Base-by-base conservation (phyloP, 92 coral and sea anemone species). In the Bergia sp. region DNA sequence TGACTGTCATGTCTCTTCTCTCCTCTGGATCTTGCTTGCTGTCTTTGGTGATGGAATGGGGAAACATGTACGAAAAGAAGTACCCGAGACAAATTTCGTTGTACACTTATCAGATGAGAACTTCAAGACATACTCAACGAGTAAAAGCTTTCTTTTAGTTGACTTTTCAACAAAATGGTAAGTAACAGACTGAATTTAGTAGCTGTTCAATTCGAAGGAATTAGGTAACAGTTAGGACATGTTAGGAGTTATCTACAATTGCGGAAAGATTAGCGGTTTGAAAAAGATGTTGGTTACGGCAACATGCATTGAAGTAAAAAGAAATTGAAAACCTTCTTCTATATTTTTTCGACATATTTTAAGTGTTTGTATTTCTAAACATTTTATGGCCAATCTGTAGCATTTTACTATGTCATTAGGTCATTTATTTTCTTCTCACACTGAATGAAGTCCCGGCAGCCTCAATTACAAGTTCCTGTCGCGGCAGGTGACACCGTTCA, bases 121-220 rank as follows among this genome's bases (percentile, higher is more conserved):
- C 77, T 84, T 84, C 67, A n/a, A 50, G 79, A 44, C 87, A 36
- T 84, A 84, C 38, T 69, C 79, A 47, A 44, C 77, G 39, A 84
- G 87, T 15, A 84, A 84, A 84, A 55, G 36, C 10, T 45, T 44
- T 49, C 87, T 84, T 23, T 21, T 84, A 23, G 79, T 84, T 44
- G 87, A 84, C 36, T 84, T 84, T 72, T 84, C 87, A 36, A 71
- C 78, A 67, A 84, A 84, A 71, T 69, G 79, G 87, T 84, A 71
- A 71, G 87, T 84, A 36, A 66, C 37, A 8, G 7, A 61, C 69
- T 61, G 3, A 5, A 61, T 1, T 61, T 61, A 61, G 6, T 61
- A 3, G 69, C 5, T 0, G 69, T 61, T 2, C 7, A 6, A 20
- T 61, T 61, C 20, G 69, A 8, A 20, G 58, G 58, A 45, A 53